These are phyloP conservation scores for Cariama cristata DNA, from an alignment of 2,113 vertebrate species.

Conservation along the genomic window DNA sequence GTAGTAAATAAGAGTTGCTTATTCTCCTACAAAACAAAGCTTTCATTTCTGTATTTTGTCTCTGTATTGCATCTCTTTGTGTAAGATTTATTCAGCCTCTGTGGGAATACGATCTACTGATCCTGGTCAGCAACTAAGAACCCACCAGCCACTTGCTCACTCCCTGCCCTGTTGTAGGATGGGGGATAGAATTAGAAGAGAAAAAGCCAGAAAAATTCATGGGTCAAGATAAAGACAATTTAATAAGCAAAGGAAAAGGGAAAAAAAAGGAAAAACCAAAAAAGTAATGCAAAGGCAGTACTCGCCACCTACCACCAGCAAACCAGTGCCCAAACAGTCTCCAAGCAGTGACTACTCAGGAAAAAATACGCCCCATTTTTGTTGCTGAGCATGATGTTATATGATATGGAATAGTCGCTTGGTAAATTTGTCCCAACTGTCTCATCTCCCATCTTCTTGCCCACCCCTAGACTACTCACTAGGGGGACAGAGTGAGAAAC, in stretches of 20 bases:
- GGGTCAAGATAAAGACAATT: neutral
- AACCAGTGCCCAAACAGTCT: neutral
- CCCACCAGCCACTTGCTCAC: accelerated
- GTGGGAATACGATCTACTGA: neutral
- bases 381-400: neutral
- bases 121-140: neutral
- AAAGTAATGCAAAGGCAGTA: neutral
- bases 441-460: neutral
- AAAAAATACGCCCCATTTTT: neutral
- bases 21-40: neutral
- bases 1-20: neutral
- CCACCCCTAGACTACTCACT: neutral
- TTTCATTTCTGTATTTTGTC: neutral
- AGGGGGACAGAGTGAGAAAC: neutral
- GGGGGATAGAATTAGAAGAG: neutral
- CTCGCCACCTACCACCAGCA: accelerated
- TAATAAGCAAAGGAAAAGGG: accelerated
- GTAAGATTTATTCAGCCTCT: neutral
- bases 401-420: neutral
- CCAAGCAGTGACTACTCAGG: neutral
- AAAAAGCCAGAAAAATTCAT: neutral
- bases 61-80: neutral
- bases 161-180: neutral
- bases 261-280: neutral
- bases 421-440: neutral